A percentile compares a stretch with the other conserved stretches of the same genome.
Conservation (phyloP, 2,888 invertebrate genomes). For the Oscheius sp. region DNA sequence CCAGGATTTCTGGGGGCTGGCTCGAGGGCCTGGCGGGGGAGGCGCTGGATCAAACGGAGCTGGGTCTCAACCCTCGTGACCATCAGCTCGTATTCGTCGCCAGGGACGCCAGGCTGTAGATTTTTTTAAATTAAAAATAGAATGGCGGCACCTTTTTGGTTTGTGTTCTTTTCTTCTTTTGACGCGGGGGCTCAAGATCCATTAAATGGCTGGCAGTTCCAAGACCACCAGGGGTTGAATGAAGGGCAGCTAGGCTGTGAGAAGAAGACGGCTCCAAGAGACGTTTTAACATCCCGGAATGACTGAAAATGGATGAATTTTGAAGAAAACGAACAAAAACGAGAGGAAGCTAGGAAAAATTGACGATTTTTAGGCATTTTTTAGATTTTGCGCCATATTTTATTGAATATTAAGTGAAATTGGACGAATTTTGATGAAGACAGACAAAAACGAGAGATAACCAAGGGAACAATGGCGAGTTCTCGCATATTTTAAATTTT, state of each 20-base stretch:
- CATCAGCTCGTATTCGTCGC: slow-evolving; percentile 49
- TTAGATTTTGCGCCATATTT: too few relatives aligned
- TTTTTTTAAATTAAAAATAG: background rate
- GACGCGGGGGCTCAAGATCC: slow-evolving; percentile 48
- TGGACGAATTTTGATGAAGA: too few relatives aligned
- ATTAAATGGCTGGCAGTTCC: slow-evolving; percentile 29
- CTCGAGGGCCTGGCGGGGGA: slow-evolving; percentile 48
- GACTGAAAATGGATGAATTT: background rate
- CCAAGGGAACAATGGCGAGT: too few relatives aligned
- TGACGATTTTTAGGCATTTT: too few relatives aligned
- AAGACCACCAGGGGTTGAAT: slow-evolving; percentile 9
- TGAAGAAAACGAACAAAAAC: background rate
- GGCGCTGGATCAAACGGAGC: slow-evolving; percentile 48
- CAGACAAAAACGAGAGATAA: too few relatives aligned
- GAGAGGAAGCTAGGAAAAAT: too few relatives aligned
- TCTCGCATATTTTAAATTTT: too few relatives aligned
- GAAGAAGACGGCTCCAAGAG: slow-evolving; percentile 26
- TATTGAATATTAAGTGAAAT: too few relatives aligned
- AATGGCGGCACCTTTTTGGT: slow-evolving; percentile 57
- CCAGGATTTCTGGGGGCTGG: slow-evolving; percentile 47
- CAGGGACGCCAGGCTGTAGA: slow-evolving; percentile 35
- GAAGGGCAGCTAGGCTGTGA: slow-evolving; percentile 28
- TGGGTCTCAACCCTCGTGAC: slow-evolving; percentile 55
- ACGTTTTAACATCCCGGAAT: slow-evolving; percentile 36
- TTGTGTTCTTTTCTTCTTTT: slow-evolving; percentile 65